Percentiles rank a stretch among this genome's conserved stretches.
phyloP scores from a whole-genome alignment of 2,797 vertebrate species.

The Pantherophis alleghaniensis region DNA sequence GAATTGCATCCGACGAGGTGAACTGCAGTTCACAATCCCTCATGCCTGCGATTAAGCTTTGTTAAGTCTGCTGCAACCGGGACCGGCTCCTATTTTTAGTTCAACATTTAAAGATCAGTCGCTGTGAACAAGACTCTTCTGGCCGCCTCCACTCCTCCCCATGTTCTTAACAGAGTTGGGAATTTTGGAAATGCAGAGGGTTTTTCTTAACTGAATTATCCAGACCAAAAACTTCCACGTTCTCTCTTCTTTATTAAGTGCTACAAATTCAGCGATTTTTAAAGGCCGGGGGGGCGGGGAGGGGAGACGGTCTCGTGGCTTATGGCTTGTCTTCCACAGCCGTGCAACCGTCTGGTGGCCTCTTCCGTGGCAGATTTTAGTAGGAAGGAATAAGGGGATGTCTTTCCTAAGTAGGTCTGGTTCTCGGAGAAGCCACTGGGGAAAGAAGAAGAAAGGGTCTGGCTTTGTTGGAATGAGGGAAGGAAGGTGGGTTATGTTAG shows the following conservation, averaged over 20 bases:
- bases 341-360: not conserved
- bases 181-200: not conserved
- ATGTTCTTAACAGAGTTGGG: not conserved
- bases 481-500: not conserved
- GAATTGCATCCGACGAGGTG: not conserved
- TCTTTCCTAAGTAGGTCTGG: constrained; percentile 2
- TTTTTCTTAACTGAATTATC: not conserved
- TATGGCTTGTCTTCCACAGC: not conserved
- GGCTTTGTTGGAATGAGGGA: not conserved
- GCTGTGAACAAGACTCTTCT: not conserved
- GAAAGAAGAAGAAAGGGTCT: not conserved
- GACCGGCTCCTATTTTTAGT: not conserved
- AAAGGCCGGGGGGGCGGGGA: not conserved
- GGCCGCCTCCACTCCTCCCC: not conserved
- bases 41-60: not conserved
- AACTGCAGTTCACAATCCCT: not conserved
- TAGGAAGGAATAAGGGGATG: not conserved
- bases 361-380: not conserved
- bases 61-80: not conserved
- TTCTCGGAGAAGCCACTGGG: constrained; percentile 17
- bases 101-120: not conserved
- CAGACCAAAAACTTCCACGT: not conserved
- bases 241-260: not conserved
- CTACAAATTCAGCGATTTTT: not conserved
- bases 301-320: not conserved